These are phyloP conservation scores for Odontocolon sp. DNA, from an alignment of 2,888 invertebrate species.

Conservation along the genomic window DNA sequence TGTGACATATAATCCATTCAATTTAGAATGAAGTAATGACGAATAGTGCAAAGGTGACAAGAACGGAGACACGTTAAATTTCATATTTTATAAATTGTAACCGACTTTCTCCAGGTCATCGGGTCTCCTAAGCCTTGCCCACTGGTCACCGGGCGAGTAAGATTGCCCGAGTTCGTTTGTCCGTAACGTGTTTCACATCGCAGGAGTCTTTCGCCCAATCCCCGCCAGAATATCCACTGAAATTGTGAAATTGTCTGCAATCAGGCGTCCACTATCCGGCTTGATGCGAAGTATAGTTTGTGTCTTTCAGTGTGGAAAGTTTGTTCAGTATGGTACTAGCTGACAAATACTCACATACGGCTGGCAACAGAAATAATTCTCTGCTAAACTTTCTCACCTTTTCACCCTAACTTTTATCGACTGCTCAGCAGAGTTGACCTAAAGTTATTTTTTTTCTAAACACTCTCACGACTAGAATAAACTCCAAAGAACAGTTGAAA, in stretches of 20 bases:
- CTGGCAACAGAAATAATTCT: not conserved
- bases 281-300: constrained; percentile 59
- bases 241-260: constrained; percentile 61
- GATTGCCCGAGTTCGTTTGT: constrained; percentile 57
- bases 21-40: too few relatives aligned
- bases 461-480: too few relatives aligned
- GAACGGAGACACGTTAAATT: too few relatives aligned
- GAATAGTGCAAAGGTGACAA: too few relatives aligned
- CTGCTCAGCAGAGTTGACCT: too few relatives aligned
- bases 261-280: constrained; percentile 56
- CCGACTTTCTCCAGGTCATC: too few relatives aligned
- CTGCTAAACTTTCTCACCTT: too few relatives aligned
- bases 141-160: constrained; percentile 19
- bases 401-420: too few relatives aligned
- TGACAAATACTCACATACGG: not conserved
- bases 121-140: too few relatives aligned
- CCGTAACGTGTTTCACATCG: constrained; percentile 59
- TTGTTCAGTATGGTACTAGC: not conserved
- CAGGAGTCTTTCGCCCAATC: constrained; percentile 5
- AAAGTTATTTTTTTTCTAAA: too few relatives aligned
- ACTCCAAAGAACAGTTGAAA: too few relatives aligned
- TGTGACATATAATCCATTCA: too few relatives aligned
- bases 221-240: constrained; percentile 9
- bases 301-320: constrained; percentile 51
- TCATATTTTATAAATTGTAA: constrained; percentile 25